These are phyloP conservation scores for Automeris io DNA, from an alignment of 2,888 invertebrate species.

Conservation along the genomic window DNA sequence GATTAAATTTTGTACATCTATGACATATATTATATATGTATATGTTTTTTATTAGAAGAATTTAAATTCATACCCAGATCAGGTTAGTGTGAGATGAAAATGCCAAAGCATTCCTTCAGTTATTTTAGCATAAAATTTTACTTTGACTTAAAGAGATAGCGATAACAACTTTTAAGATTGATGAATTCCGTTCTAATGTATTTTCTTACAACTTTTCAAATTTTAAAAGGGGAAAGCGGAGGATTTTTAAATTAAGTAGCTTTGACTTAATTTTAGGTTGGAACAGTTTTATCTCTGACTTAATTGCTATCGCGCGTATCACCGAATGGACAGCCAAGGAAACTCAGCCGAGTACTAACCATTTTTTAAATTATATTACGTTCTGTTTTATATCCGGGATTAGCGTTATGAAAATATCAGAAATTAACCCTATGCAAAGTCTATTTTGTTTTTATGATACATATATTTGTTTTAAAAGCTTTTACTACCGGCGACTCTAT, in stretches of 20 bases:
- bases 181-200: constrained; percentile 47
- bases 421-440: no score
- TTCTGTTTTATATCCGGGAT: background rate
- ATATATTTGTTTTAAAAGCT: no score
- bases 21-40: no score
- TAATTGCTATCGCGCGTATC: constrained; percentile 7
- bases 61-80: no score
- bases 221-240: constrained; percentile 21
- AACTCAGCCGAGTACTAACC: background rate
- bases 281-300: constrained; percentile 20
- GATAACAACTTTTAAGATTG: constrained; percentile 63
- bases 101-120: no score
- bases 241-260: constrained; percentile 36
- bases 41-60: no score
- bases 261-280: constrained; percentile 26
- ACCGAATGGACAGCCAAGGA: background rate
- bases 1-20: no score
- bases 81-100: no score
- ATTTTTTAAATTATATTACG: background rate
- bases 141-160: constrained; percentile 26
- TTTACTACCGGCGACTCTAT: no score
- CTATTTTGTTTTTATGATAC: no score
- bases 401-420: no score
- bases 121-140: background rate
- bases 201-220: constrained; percentile 29